Base-by-base conservation (phyloP, 2,888 invertebrate species). In the Unio pictorum region DNA sequence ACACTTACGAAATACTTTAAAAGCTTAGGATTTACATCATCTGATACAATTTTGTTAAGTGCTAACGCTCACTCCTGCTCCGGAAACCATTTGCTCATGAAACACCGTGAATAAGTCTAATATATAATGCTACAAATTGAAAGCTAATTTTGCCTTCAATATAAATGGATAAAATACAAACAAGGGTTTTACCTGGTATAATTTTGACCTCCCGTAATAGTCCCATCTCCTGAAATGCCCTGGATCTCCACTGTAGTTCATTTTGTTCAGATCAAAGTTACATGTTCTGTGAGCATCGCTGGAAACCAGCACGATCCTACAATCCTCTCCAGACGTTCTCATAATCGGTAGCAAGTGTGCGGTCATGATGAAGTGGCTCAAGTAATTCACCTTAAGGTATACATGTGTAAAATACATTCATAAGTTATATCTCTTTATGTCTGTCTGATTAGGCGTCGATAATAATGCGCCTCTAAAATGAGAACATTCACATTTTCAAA, bases 351-450 rank as follows among this genome's bases (percentile, higher is more conserved):
- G 60, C 18, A 84, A 67, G 63, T 81, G 79, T 26, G 79, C 75
- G 18, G 74, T 70, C 8, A 84, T 64, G 11, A 84, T 66, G 70
- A 81, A 82, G 54, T 84, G 82, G 15, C 81, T 71, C 11, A 84
- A 66, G 64, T 84, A 82, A 68, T 84, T 84, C 8, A 82, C 80
- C 76, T 82, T 69, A 0, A 68, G 56, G 17, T 55, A 34, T 45
- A 45, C 45, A 45, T 45, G 11, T 15, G 45, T 45, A 15, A 45
- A 45, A 45, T 45, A 15, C 15, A 11, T 45, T 2, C 4, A 3
- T 11, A 45, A 11, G 15, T 45, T 15, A 0, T 45, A 3, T 45
- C 45, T 45, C 45, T 45, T 3, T 45, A 2, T 45, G 3, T 11
- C 45, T 45, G 11, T 45, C 45, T 45, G 11, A 45, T 15, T 45